These are phyloP conservation scores for Sciurus vulgaris DNA, from an alignment of 2,797 vertebrate species.

Conservation along the genomic window DNA sequence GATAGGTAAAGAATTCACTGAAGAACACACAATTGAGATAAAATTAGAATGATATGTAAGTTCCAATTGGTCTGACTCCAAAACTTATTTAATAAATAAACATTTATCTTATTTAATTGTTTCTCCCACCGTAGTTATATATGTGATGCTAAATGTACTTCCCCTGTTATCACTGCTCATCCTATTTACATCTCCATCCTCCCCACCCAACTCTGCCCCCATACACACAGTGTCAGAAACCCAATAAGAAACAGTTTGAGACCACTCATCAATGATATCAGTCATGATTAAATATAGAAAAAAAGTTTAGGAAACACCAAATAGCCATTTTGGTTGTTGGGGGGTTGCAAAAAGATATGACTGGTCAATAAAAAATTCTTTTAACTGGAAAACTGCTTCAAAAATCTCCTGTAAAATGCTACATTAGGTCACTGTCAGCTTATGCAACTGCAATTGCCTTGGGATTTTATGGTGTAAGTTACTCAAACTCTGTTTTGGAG, in stretches of 20 bases:
- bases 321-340: not conserved
- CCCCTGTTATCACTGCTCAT: not conserved
- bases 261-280: not conserved
- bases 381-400: not conserved
- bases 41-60: constrained; percentile 6
- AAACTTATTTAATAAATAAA: constrained; percentile 40
- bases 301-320: not conserved
- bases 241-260: not conserved
- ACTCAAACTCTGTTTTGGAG: not conserved
- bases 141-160: not conserved
- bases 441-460: constrained; percentile 4
- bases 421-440: not conserved
- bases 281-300: not conserved
- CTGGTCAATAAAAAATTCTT: not conserved
- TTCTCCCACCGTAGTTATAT: not conserved
- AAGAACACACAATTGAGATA: not conserved
- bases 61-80: not conserved
- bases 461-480: constrained; percentile 6
- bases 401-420: constrained; percentile 10
- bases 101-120: constrained; percentile 22
- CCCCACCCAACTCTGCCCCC: too few species aligned
- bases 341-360: not conserved
- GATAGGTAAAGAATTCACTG: not conserved
- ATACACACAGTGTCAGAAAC: not conserved
- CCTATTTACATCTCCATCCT: not conserved